Evolutionary conservation across 2,888 invertebrate genomes (phyloP).

Genomic region (Synergus umbraculus): DNA sequence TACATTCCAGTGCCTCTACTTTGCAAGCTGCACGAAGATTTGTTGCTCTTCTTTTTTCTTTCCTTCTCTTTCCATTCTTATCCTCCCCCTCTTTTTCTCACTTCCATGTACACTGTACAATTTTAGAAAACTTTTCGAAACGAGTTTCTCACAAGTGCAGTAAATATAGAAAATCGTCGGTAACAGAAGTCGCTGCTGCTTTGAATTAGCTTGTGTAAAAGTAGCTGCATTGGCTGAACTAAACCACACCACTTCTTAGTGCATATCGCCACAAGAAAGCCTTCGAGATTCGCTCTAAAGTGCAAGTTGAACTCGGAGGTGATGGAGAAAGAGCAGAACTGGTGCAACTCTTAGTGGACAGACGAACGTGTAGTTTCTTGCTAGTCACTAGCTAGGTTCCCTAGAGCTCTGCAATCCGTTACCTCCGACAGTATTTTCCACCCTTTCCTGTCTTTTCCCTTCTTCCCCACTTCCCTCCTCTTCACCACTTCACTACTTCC

Average conservation of each 20-base stretch:
- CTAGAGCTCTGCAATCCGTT: constrained; percentile 47
- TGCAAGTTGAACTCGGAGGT: constrained; percentile 44
- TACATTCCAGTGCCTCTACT: constrained; percentile 24
- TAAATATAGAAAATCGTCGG: constrained; percentile 24
- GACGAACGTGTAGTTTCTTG: constrained; percentile 51
- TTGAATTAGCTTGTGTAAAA: constrained; percentile 30
- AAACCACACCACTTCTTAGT: constrained; percentile 10
- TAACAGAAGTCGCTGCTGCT: constrained; percentile 14
- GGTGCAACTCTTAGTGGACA: constrained; percentile 43
- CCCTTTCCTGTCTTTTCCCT: too few relatives aligned
- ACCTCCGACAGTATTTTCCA: constrained; percentile 41
- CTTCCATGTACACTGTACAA: neutral
- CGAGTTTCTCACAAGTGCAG: constrained; percentile 26
- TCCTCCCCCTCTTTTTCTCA: neutral
- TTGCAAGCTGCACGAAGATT: constrained; percentile 23
- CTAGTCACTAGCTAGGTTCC: constrained; percentile 54
- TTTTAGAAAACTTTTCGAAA: constrained; percentile 20
- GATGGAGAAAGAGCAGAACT: constrained; percentile 40
- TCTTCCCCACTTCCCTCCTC: too few relatives aligned
- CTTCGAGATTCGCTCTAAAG: constrained; percentile 42
- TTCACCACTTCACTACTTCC: neutral
- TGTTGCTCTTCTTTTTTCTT: constrained; percentile 42
- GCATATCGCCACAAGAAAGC: constrained; percentile 50
- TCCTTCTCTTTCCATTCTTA: constrained; percentile 7
- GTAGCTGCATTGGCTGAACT: neutral